Evolutionary conservation across 2,113 vertebrate species (phyloP).

Genomic region (Candoia aspera): DNA sequence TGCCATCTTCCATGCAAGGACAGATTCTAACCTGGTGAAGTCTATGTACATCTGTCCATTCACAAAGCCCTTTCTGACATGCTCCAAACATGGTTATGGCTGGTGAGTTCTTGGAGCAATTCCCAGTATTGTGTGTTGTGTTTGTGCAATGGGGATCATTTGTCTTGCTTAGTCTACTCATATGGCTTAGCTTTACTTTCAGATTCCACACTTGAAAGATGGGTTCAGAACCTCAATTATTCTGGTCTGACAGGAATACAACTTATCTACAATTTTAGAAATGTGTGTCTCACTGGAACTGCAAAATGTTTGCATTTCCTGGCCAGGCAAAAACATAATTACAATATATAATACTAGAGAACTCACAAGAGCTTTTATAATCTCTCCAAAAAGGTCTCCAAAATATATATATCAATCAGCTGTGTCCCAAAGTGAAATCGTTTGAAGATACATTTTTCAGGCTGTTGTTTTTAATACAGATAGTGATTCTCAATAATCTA

Average conservation of each 20-base stretch:
- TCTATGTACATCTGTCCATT: too few species aligned
- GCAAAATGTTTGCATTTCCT: background rate
- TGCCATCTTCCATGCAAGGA: background rate
- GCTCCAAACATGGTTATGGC: background rate
- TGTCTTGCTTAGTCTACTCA: background rate
- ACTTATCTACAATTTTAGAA: background rate
- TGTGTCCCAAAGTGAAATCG: background rate
- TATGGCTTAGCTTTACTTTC: background rate
- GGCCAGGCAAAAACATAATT: background rate
- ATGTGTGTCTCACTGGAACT: accelerated
- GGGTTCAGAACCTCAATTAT: background rate
- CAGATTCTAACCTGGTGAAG: too few species aligned
- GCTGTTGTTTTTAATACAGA: background rate
- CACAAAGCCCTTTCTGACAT: background rate
- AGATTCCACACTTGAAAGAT: background rate
- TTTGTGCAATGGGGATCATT: background rate
- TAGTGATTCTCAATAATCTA: conserved; percentile 1
- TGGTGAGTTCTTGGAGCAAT: background rate
- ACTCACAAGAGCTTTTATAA: background rate
- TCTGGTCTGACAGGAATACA: background rate
- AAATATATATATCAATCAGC: background rate
- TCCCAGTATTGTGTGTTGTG: background rate
- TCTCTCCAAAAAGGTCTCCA: background rate
- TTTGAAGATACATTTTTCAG: background rate
- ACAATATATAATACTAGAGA: background rate